Evolutionary conservation across 2,888 invertebrate species (phyloP), one percentile per base, ranked within the genome.

Genomic region (Drosophila limbata): DNA sequence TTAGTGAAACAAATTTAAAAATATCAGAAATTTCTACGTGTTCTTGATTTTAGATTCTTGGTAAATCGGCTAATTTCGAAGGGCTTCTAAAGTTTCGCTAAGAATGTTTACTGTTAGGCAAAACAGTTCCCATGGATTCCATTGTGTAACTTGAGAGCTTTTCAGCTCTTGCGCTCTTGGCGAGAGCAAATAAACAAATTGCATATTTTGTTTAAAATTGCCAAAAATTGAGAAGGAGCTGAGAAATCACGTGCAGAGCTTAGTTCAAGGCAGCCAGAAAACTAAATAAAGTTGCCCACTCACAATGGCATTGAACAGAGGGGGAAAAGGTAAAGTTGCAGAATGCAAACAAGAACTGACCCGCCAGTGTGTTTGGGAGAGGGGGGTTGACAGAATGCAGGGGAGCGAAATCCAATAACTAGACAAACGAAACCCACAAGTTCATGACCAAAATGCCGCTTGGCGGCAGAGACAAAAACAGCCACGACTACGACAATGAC

Each of bases 371-470:
- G 25, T 25, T 25, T 37, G n/a, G 21, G 15, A 33, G 56, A 3
- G 35, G 13, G 8, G 21, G 28, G 10, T 42, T 21, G 37, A 28
- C 48, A 21, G 51, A 21, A 13, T 48, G 31, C 37, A n/a, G 6
- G 33, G 51, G 28, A 21, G 40, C 33, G 42, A 28, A 59, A 53
- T 25, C 61, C 57, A 68, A 56, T 45, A 45, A 63, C 40, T 59
- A 56, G 57, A 75, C 57, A 40, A 50, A 55, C 68, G 56, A 76
- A 73, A 59, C 71, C 75, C 75, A 69, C 84, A 85, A 85, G 87
- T 85, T 85, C 87, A 85, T 82, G 83, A 85, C 88, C 85, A 84
- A 85, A 87, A 73, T 66, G 84, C 88, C 89, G 87, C 84, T 73
- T 73, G 79, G 57, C 59, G 45, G 65, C 66, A 55, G 40, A 42